A percentile compares a stretch with the other conserved stretches of the same genome.
Conservation (phyloP, 2,797 vertebrate species). For the Crenichthys baileyi region DNA sequence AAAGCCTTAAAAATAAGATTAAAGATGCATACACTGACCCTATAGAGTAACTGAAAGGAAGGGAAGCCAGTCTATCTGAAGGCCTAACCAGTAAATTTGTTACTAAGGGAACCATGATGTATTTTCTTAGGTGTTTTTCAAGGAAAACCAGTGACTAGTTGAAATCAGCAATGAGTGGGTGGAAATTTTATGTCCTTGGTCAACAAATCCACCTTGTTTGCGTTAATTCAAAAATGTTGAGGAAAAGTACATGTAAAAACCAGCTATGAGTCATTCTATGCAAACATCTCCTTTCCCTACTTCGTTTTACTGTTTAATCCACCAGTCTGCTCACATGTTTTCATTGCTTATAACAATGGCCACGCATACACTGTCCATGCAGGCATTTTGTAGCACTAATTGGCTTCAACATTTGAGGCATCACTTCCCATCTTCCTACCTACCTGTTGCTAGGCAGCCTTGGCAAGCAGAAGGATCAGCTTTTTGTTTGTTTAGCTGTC, state of each 20-base stretch:
- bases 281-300: slow-evolving; percentile 11
- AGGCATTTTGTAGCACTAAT: slow-evolving; percentile 49
- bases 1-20: neutral
- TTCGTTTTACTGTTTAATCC: slow-evolving; percentile 22
- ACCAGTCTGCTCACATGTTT: slow-evolving; percentile 32
- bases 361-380: slow-evolving; percentile 34
- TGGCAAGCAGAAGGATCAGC: slow-evolving; percentile 55
- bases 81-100: neutral
- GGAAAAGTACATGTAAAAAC: slow-evolving; percentile 18
- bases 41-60: neutral
- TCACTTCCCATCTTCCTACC: slow-evolving; percentile 51
- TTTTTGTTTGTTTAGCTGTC: slow-evolving; percentile 80
- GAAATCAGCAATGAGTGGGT: slow-evolving; percentile 1
- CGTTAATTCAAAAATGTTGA: slow-evolving; percentile 11
- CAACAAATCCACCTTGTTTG: neutral
- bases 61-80: neutral
- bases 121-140: neutral
- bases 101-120: neutral
- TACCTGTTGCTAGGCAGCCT: slow-evolving; percentile 83
- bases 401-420: slow-evolving; percentile 45
- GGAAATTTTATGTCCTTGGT: neutral
- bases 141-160: slow-evolving; percentile 1
- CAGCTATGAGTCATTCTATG: slow-evolving; percentile 5
- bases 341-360: slow-evolving; percentile 25
- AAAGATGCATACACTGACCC: neutral